Evolutionary conservation across 2,888 invertebrate genomes (phyloP).

Genomic region (Pheosia tremula): DNA sequence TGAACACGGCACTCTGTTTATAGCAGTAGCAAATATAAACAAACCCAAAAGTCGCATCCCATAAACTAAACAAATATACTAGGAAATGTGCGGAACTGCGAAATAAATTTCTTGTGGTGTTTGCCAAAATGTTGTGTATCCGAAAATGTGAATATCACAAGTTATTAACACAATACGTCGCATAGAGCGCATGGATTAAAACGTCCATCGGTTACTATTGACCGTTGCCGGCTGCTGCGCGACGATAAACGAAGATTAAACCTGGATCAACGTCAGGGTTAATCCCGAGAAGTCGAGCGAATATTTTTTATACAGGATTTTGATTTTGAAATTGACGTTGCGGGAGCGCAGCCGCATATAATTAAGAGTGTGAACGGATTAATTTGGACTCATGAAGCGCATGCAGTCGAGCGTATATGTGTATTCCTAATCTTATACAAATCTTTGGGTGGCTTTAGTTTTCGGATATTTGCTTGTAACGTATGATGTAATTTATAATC

Average conservation of each 20-base stretch:
- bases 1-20: background rate
- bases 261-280: slow-evolving; percentile 63
- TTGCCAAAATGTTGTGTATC: slow-evolving; percentile 11
- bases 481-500: too few species aligned
- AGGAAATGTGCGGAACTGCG: background rate
- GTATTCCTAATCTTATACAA: too few species aligned
- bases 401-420: background rate
- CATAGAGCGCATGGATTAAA: slow-evolving; percentile 64
- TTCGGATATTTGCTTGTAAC: too few species aligned
- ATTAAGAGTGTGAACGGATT: slow-evolving; percentile 4
- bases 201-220: slow-evolving; percentile 64
- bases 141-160: slow-evolving; percentile 44
- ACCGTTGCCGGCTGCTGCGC: slow-evolving; percentile 63
- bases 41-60: background rate
- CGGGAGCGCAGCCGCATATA: background rate
- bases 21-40: background rate
- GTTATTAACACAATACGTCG: slow-evolving; percentile 48
- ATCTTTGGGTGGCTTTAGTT: too few species aligned
- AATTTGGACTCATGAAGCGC: background rate
- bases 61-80: background rate
- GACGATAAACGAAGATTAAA: slow-evolving; percentile 77
- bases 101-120: background rate
- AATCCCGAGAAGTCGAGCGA: slow-evolving; percentile 52
- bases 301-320: slow-evolving; percentile 53
- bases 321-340: slow-evolving; percentile 33